Evolutionary conservation across 2,888 invertebrate species (phyloP), one percentile per base, ranked within the genome.

Genomic region (Microctonus aethiopoides): DNA sequence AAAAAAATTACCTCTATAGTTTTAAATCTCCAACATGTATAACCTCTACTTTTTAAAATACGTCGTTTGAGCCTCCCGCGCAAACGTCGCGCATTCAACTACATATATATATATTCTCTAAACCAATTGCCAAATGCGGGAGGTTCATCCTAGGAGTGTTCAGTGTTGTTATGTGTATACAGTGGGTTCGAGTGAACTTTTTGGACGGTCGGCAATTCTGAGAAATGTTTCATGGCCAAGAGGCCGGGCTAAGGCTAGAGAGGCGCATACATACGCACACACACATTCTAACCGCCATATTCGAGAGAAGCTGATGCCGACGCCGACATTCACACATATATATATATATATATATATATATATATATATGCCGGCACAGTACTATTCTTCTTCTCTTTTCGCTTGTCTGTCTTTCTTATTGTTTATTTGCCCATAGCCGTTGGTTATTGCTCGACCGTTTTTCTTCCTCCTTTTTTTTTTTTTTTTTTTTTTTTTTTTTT

Each of bases 151-250:
- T 71, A 71, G 72, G 51, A 60, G 64, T 54, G 26, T 16, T 46
- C n/a, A n/a, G n/a, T n/a, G n/a, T n/a, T n/a, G n/a, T n/a, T n/a
- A 6, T 46, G 26, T 34, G 36, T 10, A 26, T 34, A 32, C 32
- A 20, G 24, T 22, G 36, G 51, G 20, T 66, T 41, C n/a, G 7
- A 54, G 52, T 11, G 20, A 36, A 60, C 36, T 60, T 63, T 63
- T 63, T 20, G 63, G 63, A 63, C 24, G 63, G 63, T 51, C 63
- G 73, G 74, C 70, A 68, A 56, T 75, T 75, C 75, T 66, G 72
- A 75, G 75, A 75, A 75, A 73, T 73, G 71, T 63, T 72, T n/a
- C 73, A 72, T 70, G 73, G 72, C 69, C 70, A 69, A 74, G 67
- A 66, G 68, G 64, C 71, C 71, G 66, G 70, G 70, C 65, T n/a